Evolutionary conservation across 2,113 vertebrate species (phyloP).

Genomic region (Salvator merianae): DNA sequence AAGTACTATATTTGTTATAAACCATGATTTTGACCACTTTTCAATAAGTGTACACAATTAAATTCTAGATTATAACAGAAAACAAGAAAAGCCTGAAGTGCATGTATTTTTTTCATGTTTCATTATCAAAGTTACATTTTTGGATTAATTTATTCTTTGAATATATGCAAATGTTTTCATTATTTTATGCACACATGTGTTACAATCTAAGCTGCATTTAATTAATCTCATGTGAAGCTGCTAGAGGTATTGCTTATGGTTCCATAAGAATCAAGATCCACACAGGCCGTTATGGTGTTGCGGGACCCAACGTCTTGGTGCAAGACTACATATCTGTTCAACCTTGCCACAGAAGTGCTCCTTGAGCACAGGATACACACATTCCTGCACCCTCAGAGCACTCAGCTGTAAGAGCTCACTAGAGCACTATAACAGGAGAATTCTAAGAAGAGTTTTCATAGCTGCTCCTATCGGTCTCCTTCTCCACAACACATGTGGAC

Average conservation of each 20-base stretch:
- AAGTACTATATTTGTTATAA: too few relatives aligned
- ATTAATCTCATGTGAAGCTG: slow-evolving; percentile 8
- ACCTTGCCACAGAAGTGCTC: too few relatives aligned
- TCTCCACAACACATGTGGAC: too few relatives aligned
- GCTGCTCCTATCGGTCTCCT: too few relatives aligned
- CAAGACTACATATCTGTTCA: too few relatives aligned
- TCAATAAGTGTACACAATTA: neutral
- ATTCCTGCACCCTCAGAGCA: too few relatives aligned
- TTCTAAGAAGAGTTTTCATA: too few relatives aligned
- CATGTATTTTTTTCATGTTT: neutral
- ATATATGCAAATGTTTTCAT: neutral
- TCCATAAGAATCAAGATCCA: neutral
- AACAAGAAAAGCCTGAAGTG: neutral
- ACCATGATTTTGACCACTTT: neutral
- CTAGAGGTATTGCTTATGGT: neutral
- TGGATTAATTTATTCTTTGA: slow-evolving; percentile 31
- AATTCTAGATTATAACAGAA: neutral
- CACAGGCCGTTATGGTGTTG: too few relatives aligned
- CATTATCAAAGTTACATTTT: neutral
- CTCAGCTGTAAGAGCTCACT: too few relatives aligned
- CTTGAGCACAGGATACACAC: too few relatives aligned
- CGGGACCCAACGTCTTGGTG: too few relatives aligned
- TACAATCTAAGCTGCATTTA: slow-evolving; percentile 29
- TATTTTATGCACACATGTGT: neutral
- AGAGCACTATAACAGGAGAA: too few relatives aligned